Conservation (phyloP, 2,888 invertebrate genomes). For the Polyploca ridens region DNA sequence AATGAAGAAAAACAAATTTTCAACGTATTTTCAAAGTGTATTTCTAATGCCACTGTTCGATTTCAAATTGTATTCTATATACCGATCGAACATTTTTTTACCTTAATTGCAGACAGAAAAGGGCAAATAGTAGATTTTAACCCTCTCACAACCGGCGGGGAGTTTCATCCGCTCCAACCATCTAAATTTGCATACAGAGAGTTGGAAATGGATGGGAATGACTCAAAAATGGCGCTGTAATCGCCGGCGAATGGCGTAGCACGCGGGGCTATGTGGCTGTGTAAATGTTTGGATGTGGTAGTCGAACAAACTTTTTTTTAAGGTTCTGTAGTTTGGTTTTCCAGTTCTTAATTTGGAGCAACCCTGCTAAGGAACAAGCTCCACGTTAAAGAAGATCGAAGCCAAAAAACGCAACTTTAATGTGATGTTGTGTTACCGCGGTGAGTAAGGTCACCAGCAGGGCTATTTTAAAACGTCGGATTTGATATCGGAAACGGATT, state of each 20-base stretch:
- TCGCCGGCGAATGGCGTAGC: constrained; percentile 43
- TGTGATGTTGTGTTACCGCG: no score
- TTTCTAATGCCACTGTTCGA: no score
- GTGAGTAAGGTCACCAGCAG: no score
- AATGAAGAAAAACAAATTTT: no score
- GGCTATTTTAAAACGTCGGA: no score
- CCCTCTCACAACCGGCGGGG: constrained; percentile 10
- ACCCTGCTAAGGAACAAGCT: no score
- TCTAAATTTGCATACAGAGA: constrained; percentile 61
- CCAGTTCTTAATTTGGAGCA: no score
- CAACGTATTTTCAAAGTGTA: no score
- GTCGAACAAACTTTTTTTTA: background rate
- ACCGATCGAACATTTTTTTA: background rate
- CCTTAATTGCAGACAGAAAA: constrained; percentile 8
- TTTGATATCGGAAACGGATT: no score
- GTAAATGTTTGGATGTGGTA: constrained; percentile 30
- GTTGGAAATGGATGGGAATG: constrained; percentile 47
- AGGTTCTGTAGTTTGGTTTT: no score
- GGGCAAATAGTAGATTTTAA: constrained; percentile 8
- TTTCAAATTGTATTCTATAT: background rate
- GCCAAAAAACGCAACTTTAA: no score
- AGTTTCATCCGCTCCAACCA: constrained; percentile 27
- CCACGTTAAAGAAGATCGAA: no score
- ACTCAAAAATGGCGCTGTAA: constrained; percentile 62
- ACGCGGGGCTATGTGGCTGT: background rate